phyloP scores from a whole-genome alignment of 2,797 vertebrate genomes.

The Pteronotus mesoamericanus region DNA sequence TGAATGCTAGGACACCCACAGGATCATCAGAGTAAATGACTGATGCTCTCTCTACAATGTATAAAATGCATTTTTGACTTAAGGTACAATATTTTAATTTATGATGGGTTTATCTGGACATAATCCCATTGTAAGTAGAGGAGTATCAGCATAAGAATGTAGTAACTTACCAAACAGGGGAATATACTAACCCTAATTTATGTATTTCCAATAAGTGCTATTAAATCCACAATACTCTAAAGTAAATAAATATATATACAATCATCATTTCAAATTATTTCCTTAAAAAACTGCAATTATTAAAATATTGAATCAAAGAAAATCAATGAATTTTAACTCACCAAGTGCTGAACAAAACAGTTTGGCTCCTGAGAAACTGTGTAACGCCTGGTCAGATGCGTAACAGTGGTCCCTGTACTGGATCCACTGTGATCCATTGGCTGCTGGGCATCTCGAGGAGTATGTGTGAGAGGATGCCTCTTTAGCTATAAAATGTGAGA shows the following conservation, averaged over 20 bases:
- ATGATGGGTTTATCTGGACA: neutral
- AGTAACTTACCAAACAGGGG: neutral
- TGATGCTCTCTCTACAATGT: neutral
- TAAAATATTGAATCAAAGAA: conserved; percentile 16
- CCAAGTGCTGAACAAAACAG: conserved; percentile 87
- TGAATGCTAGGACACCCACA: neutral
- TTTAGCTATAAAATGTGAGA: conserved; percentile 76
- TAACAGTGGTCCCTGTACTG: conserved; percentile 90
- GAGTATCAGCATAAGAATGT: neutral
- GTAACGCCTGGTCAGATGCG: conserved; percentile 86
- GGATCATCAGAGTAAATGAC: no score
- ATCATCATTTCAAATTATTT: neutral
- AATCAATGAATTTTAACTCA: conserved; percentile 74
- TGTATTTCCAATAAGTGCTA: neutral
- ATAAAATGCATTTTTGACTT: neutral
- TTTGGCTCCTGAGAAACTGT: conserved; percentile 88
- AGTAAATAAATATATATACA: neutral
- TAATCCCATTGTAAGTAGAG: neutral
- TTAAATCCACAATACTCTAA: neutral
- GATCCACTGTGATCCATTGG: conserved; percentile 84
- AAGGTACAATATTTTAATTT: neutral
- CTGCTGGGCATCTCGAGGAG: conserved; percentile 82
- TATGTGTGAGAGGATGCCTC: conserved; percentile 10
- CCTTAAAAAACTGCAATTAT: neutral
- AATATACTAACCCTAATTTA: neutral